A percentile compares a stretch with the other conserved stretches of the same genome.
Evolutionary conservation across 2,888 invertebrate species (phyloP).

Genomic region (Hypsopygia costalis): DNA sequence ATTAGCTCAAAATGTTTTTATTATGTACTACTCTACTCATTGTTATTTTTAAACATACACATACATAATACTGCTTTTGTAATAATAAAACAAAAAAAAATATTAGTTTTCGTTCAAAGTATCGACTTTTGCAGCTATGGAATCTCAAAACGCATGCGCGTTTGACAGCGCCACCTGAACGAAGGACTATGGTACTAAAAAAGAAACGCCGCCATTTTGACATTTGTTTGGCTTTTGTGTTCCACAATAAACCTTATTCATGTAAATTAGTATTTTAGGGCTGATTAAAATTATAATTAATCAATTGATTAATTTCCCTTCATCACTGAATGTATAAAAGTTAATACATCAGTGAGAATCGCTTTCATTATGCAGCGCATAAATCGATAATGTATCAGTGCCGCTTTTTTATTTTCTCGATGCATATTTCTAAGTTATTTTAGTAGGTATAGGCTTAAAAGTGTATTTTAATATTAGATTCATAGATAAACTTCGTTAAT

Average conservation of each 20-base stretch:
- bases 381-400: slow-evolving; percentile 68
- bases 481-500: slow-evolving; percentile 22
- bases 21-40: too few species aligned
- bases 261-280: slow-evolving; percentile 47
- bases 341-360: slow-evolving; percentile 37
- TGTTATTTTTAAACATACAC: too few species aligned
- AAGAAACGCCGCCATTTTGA: slow-evolving; percentile 79
- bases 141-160: slow-evolving; percentile 68
- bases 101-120: too few species aligned
- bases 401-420: slow-evolving; percentile 71
- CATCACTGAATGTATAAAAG: slow-evolving; percentile 31
- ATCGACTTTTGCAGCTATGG: slow-evolving; percentile 41
- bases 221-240: slow-evolving; percentile 80
- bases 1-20: too few species aligned
- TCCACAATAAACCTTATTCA: slow-evolving; percentile 50
- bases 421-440: slow-evolving; percentile 41
- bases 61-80: too few species aligned
- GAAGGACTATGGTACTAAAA: slow-evolving; percentile 34
- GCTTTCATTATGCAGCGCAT: slow-evolving; percentile 43
- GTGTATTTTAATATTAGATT: slow-evolving; percentile 17
- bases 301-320: slow-evolving; percentile 29
- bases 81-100: too few species aligned
- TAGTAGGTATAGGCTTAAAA: slow-evolving; percentile 19
- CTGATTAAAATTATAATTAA: slow-evolving; percentile 37
- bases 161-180: slow-evolving; percentile 57